phyloP scores from a whole-genome alignment of 2,888 invertebrate genomes.

The Caenorhabditis auriculariae region DNA sequence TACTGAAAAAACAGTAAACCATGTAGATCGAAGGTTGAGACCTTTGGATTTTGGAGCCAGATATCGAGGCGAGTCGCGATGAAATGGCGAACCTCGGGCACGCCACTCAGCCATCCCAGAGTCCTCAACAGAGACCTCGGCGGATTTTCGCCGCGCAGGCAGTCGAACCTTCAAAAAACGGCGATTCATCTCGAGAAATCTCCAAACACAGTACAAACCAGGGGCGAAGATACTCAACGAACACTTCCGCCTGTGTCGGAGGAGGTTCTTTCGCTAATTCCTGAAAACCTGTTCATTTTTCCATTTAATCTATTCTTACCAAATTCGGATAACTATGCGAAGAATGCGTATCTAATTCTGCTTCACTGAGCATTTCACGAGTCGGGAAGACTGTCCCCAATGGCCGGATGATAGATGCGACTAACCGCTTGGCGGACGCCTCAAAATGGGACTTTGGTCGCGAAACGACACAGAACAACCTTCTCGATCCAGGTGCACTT shows the following conservation, averaged over 20 bases:
- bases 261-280: neutral
- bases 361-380: conserved; percentile 13
- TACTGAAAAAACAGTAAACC: conserved; percentile 3
- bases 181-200: too few relatives aligned
- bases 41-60: conserved; percentile 21
- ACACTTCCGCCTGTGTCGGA: conserved; percentile 11
- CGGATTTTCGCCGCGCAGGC: conserved; percentile 16
- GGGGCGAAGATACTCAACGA: conserved; percentile 15
- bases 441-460: neutral
- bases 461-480: neutral
- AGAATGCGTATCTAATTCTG: too few relatives aligned
- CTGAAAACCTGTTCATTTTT: conserved; percentile 3
- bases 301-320: neutral
- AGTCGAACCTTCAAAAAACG: too few relatives aligned
- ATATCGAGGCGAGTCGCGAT: conserved; percentile 19
- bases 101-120: conserved; percentile 13
- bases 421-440: conserved; percentile 9
- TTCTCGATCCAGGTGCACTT: conserved; percentile 21
- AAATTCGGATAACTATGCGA: too few relatives aligned
- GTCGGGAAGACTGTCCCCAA: conserved; percentile 12
- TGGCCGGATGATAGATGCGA: conserved; percentile 10
- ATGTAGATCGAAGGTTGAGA: neutral
- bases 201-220: too few relatives aligned
- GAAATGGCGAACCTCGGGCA: conserved; percentile 16
- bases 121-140: conserved; percentile 22